Evolutionary conservation across 30 jellyfish, hydroid and myxozoan genomes (phyloP), one percentile per base, ranked within the genome.

Genomic region (Rhopilema esculentum): DNA sequence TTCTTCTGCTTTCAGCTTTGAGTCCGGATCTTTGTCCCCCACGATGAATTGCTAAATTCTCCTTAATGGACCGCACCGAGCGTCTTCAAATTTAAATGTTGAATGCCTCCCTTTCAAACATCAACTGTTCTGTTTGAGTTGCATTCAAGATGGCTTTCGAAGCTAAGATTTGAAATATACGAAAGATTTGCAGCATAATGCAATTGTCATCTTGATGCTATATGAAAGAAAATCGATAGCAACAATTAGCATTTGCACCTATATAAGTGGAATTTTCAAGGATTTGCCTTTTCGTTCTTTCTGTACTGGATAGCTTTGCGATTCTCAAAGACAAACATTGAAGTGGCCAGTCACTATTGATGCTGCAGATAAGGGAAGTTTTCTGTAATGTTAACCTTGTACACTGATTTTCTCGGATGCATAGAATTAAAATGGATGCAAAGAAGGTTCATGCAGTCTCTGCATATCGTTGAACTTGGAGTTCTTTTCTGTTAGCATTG

Each of bases 101-200:
- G 77, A 24, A 83, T 85, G 93, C 93, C 93, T 85, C 93, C 12
- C 66, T 85, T 85, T 85, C 88, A 85, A 85, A 85, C 93, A 85
- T 83, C 79, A 73, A 49, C 80, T 72, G 75, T 30, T 71, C 80
- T 82, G 84, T 82, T 82, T 82, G 91, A 27, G 72, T 69, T 69
- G 83, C 84, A 53, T 64, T 65, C 90, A 66, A 80, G 49, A 80
- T 80, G 90, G 82, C 90, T 67, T 64, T 64, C 79, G 33, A 40
- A 6, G 57, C 57, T 40, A 6, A 40, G 57, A 40, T 6, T 6
- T 40, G 57, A 40, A 40, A 12, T 12, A 40, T 2, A 40, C 12
- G 12, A 6, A 12, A 12, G 12, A 6, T 40, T 40, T 40, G 9
- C 57, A 40, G n/a, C n/a, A n/a, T n/a, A n/a, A n/a, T n/a, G n/a